These are phyloP conservation scores for Actenoides lindsayi DNA, from an alignment of 2,113 vertebrate species.

Conservation along the genomic window DNA sequence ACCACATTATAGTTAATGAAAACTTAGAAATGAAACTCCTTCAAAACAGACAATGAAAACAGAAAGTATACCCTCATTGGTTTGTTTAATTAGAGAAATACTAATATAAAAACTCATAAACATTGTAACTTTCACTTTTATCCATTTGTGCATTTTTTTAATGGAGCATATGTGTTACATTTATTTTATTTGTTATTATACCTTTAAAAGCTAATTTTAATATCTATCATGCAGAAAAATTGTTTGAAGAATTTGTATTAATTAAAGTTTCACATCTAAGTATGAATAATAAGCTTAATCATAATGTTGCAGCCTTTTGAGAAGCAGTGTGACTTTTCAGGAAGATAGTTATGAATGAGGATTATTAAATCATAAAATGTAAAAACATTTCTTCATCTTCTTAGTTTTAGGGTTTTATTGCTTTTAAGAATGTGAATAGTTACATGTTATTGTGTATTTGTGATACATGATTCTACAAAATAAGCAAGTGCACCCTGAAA, in stretches of 20 bases:
- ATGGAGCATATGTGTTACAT: background rate
- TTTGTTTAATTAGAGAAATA: background rate
- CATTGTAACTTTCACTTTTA: background rate
- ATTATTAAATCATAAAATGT: background rate
- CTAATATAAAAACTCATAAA: background rate
- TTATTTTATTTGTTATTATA: background rate
- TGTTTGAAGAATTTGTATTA: background rate
- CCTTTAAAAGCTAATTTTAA: background rate
- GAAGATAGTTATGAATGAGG: background rate
- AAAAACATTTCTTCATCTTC: background rate
- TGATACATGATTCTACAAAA: background rate
- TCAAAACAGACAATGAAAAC: background rate
- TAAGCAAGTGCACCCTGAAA: background rate
- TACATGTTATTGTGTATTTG: background rate
- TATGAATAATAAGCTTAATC: background rate
- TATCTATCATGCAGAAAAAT: background rate
- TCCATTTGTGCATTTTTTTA: background rate
- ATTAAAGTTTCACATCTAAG: background rate
- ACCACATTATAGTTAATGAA: background rate
- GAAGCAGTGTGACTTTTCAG: background rate
- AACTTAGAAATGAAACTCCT: background rate
- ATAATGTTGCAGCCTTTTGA: background rate
- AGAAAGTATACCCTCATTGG: background rate
- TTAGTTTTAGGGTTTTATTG: background rate
- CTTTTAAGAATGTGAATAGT: background rate